Evolutionary conservation across 2,888 invertebrate species (phyloP).

Genomic region (Catocala fraxini): DNA sequence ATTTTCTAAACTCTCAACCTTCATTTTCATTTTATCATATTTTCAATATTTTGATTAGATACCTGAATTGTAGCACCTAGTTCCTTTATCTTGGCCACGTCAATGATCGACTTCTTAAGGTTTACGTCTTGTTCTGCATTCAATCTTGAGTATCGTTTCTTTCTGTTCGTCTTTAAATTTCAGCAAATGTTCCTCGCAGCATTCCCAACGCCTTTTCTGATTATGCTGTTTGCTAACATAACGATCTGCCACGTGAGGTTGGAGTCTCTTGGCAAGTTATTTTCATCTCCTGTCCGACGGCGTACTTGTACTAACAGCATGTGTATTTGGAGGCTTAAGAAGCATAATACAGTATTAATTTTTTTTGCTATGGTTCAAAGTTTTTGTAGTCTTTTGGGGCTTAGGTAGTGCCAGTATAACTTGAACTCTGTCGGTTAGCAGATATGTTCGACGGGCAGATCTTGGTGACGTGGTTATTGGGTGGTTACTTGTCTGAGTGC

Average conservation of each 20-base stretch:
- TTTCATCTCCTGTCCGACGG: not conserved
- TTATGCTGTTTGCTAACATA: no score
- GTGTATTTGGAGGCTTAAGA: not conserved
- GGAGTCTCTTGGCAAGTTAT: no score
- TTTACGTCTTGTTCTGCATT: not conserved
- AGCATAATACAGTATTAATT: not conserved
- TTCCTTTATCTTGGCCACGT: no score
- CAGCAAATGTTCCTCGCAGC: no score
- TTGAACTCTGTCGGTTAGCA: not conserved
- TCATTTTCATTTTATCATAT: not conserved
- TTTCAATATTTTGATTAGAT: conserved; percentile 2
- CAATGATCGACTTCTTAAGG: not conserved
- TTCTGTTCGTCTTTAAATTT: not conserved
- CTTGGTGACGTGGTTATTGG: not conserved
- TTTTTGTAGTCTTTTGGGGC: not conserved
- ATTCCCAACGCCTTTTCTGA: no score
- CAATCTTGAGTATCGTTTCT: not conserved
- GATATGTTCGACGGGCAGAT: not conserved
- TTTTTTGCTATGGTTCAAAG: not conserved
- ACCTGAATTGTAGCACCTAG: no score
- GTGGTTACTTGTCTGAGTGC: not conserved
- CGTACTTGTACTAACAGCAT: not conserved
- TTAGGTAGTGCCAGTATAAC: not conserved
- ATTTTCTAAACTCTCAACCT: conserved; percentile 1
- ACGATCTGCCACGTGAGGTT: not conserved